Percentiles rank a stretch among this genome's conserved stretches.
Evolutionary conservation across 2,797 vertebrate species (phyloP).

Genomic region (Nothura maculosa): DNA sequence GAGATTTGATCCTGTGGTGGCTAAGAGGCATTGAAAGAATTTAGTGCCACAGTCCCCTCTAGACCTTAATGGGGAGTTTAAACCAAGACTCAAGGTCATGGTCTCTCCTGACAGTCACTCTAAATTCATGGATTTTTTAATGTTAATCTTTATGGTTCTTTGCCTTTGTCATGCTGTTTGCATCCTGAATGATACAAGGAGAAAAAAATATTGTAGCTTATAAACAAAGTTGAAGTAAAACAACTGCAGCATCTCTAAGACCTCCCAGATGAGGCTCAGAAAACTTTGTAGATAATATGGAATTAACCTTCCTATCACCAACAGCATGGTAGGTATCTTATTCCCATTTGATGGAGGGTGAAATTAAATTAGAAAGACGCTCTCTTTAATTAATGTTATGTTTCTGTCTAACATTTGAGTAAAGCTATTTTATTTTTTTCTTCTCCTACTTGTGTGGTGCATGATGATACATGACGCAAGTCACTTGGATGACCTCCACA

Average conservation of each 20-base stretch:
- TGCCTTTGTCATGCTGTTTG: not conserved
- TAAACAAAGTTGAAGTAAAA: not conserved
- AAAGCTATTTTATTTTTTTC: not conserved
- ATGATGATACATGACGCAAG: fast-evolving
- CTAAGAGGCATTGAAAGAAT: not conserved
- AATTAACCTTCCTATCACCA: not conserved
- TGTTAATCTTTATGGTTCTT: not conserved
- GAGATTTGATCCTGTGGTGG: not conserved
- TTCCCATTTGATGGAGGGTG: not conserved
- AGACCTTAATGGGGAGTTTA: not conserved
- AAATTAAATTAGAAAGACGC: not conserved
- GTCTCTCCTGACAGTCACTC: not conserved
- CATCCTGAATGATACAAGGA: not conserved
- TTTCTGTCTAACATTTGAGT: not conserved
- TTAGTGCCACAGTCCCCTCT: not conserved
- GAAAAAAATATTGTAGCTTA: not conserved
- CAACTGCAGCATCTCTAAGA: not conserved
- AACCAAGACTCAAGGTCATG: not conserved
- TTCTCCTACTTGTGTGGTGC: not conserved
- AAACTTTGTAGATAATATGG: not conserved
- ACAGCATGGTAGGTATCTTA: not conserved
- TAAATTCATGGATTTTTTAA: not conserved
- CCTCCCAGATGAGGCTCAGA: not conserved
- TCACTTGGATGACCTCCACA: not conserved
- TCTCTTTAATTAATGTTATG: not conserved